Percentiles rank a stretch among this genome's conserved stretches.
Conservation (phyloP, 2,888 invertebrate genomes). For the Caradrina kadenii region DNA sequence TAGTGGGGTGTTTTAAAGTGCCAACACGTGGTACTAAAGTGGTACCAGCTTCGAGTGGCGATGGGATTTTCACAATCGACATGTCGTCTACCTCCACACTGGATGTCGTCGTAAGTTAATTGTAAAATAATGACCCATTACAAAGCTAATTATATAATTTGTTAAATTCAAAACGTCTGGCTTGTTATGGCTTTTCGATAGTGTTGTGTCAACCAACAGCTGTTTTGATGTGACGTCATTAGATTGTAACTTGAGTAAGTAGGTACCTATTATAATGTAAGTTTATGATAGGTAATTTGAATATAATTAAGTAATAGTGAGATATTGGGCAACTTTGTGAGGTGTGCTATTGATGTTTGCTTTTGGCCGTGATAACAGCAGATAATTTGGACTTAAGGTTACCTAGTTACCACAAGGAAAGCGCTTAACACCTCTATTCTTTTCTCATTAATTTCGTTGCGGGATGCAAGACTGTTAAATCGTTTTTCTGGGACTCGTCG, state of each 20-base stretch:
- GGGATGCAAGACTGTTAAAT: no score
- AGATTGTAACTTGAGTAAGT: slow-evolving; percentile 21
- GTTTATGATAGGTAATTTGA: slow-evolving; percentile 34
- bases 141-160: slow-evolving; percentile 21
- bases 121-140: slow-evolving; percentile 55
- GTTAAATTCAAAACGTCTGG: slow-evolving; percentile 8
- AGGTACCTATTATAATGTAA: not conserved
- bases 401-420: no score
- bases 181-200: slow-evolving; percentile 38
- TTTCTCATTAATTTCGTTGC: no score
- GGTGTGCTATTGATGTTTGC: not conserved
- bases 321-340: slow-evolving; percentile 1
- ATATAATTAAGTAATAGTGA: slow-evolving; percentile 7
- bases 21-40: slow-evolving; percentile 81
- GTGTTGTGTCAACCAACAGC: slow-evolving; percentile 55
- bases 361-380: not conserved
- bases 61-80: slow-evolving; percentile 83
- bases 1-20: slow-evolving; percentile 82
- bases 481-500: no score
- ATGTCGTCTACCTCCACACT: slow-evolving; percentile 84
- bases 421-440: no score
- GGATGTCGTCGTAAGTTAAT: slow-evolving; percentile 82
- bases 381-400: not conserved
- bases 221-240: slow-evolving; percentile 63
- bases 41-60: slow-evolving; percentile 76